Evolutionary conservation across 2,888 invertebrate genomes (phyloP), one percentile per base, ranked within the genome.

Genomic region (Helleia helle): DNA sequence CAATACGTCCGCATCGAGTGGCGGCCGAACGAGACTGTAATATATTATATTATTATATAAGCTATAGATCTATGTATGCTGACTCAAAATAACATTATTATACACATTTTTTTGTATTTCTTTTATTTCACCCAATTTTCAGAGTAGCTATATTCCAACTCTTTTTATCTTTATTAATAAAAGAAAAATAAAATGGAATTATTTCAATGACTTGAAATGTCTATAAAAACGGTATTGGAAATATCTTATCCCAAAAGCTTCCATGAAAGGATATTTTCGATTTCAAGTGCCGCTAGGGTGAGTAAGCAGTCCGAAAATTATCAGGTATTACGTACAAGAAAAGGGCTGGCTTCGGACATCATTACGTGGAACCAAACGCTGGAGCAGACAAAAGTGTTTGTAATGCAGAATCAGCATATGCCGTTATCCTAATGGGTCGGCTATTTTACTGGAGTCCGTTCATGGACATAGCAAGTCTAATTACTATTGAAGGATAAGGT

Each of bases 341-440:
- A 34, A 34, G 22, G 34, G 34, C 34, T 34, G 34, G 34, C 3
- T 12, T 34, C 11, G 34, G 34, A 34, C 34, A 34, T 22, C 13
- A 34, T 34, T 34, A 34, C 1, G n/a, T n/a, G 22, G 17, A 18
- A 8, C 4, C 2, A 22, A 22, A 3, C 22, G 22, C 22, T 22
- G 22, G 8, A 6, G 7, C 22, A 22, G 5, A 22, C 3, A 22
- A 22, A 22, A 22, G 22, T 34, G 17, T 34, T 22, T 34, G 18
- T 18, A 34, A 34, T 22, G 12, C 7, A 3, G 11, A 22, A 13
- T 22, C 34, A 34, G 11, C 34, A 12, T 22, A 22, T 8, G 7
- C 4, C 8, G 8, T 7, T 22, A 8, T 22, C 6, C 5, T 6
- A 1, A 2, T 22, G 22, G 8, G 2, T 3, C 2, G 5, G 7